Base-by-base conservation (phyloP, 2,888 invertebrate genomes). In the Lepeophtheirus nordmannii region DNA sequence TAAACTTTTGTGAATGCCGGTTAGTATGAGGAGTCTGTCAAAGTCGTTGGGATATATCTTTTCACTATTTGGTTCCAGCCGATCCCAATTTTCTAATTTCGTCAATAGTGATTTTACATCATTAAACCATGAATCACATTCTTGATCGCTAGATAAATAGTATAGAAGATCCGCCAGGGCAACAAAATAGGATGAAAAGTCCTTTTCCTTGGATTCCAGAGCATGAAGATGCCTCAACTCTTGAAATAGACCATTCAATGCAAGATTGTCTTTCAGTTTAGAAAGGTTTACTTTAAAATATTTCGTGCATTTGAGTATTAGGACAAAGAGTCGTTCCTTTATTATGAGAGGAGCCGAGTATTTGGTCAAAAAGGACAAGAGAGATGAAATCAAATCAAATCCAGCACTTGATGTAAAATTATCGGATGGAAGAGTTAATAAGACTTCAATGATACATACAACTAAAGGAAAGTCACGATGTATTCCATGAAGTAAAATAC, bases 381-480 rank as follows among this genome's bases (percentile, higher is more conserved):
- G 17, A 8, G 17, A n/a, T n/a, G 14, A n/a, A 46, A 17, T 46
- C 53, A 46, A 14, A 46, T 46, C 53, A 14, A 46, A 14, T 46
- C 53, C 53, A 46, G 17, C 8, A 17, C 53, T 46, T 8, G 53
- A 17, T 5, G 53, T n/a, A n/a, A 46, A 46, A 46, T 17, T n/a
- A 46, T 17, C 17, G 2, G 30, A 7, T 30, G 30, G 7, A 30
- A n/a, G 53, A 46, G 53, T 17, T 2, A 23, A 7, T 17, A 60
- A 2, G 10, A 17, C 37, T 14, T 60, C 37, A 23, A 63, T 56
- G 56, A 46, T 75, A 3, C 75, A 72, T 30, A 75, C 67, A 2
- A 75, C 74, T 64, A 76, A 70, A 20, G 75, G 72, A 69, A 76
- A 74, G 69, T 75, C 74, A 8, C 74, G 72, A 7, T 75, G 74